Conservation (phyloP, 30 jellyfish, hydroid and myxozoan species). For the Turritopsis rubra region DNA sequence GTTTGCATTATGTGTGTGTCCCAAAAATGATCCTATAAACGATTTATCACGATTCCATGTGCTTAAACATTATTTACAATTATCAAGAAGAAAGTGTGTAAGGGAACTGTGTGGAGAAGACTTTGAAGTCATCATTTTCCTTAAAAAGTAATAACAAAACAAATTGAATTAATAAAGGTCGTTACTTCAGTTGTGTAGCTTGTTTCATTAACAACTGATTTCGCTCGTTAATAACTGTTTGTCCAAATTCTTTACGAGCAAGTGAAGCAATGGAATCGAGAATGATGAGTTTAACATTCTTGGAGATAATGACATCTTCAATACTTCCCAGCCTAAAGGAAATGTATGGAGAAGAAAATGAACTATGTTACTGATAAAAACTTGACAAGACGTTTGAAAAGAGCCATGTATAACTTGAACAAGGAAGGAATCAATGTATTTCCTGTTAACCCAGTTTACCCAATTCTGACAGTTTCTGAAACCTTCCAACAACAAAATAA, state of each 20-base stretch:
- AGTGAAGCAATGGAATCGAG: slow-evolving; percentile 20
- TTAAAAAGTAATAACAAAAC: too few species aligned
- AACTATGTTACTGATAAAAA: not conserved
- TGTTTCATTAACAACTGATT: slow-evolving; percentile 2
- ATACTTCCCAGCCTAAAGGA: not conserved
- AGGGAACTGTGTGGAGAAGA: too few species aligned
- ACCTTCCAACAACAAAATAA: not conserved
- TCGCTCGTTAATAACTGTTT: not conserved
- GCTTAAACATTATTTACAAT: too few species aligned
- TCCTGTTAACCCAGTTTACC: too few species aligned
- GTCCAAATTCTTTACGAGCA: slow-evolving; percentile 25
- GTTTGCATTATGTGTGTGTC: too few species aligned
- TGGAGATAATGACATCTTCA: slow-evolving; percentile 1
- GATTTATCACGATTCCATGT: too few species aligned
- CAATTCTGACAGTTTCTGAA: not conserved
- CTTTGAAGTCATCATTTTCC: too few species aligned
- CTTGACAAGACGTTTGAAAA: too few species aligned
- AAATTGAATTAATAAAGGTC: not conserved
- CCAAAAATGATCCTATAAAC: too few species aligned
- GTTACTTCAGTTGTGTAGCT: slow-evolving; percentile 12
- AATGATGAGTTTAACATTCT: slow-evolving; percentile 9
- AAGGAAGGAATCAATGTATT: too few species aligned
- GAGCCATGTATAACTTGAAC: too few species aligned
- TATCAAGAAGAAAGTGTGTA: too few species aligned
- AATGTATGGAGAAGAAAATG: not conserved